Percentiles rank a stretch among this genome's conserved stretches.
These are phyloP conservation scores for Abrostola tripartita DNA, from an alignment of 2,888 invertebrate species.

Conservation along the genomic window DNA sequence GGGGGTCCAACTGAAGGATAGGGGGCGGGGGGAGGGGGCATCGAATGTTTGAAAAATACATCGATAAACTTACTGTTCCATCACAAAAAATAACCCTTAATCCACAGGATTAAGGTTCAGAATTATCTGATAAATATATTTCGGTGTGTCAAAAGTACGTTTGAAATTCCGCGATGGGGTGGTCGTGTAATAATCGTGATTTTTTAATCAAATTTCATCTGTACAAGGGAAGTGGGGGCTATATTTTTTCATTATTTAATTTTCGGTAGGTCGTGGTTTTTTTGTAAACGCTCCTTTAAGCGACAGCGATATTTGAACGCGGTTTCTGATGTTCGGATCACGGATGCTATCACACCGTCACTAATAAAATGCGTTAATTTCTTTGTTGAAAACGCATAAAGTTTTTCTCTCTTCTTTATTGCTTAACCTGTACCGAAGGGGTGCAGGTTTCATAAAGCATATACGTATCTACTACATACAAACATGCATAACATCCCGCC, in stretches of 20 bases:
- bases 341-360: constrained; percentile 64
- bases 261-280: constrained; percentile 82
- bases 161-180: constrained; percentile 77
- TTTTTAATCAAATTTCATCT: constrained; percentile 89
- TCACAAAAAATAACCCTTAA: constrained; percentile 45
- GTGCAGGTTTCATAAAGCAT: too few relatives aligned
- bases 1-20: constrained; percentile 77
- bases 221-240: constrained; percentile 86
- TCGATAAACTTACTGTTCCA: constrained; percentile 60
- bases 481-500: too few relatives aligned
- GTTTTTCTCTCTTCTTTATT: too few relatives aligned
- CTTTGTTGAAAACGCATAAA: too few relatives aligned
- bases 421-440: too few relatives aligned
- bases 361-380: too few relatives aligned
- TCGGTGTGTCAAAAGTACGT: constrained; percentile 53
- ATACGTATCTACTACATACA: too few relatives aligned
- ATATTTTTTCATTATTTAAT: constrained; percentile 89
- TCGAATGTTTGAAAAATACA: constrained; percentile 81
- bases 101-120: constrained; percentile 35
- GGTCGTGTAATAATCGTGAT: constrained; percentile 88
- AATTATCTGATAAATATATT: constrained; percentile 32
- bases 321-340: constrained; percentile 72
- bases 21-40: constrained; percentile 72
- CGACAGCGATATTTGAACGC: constrained; percentile 83
- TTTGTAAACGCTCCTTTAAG: constrained; percentile 80